These are phyloP conservation scores for Mormyrus lacerda DNA, from an alignment of 2,113 vertebrate genomes.

Conservation along the genomic window DNA sequence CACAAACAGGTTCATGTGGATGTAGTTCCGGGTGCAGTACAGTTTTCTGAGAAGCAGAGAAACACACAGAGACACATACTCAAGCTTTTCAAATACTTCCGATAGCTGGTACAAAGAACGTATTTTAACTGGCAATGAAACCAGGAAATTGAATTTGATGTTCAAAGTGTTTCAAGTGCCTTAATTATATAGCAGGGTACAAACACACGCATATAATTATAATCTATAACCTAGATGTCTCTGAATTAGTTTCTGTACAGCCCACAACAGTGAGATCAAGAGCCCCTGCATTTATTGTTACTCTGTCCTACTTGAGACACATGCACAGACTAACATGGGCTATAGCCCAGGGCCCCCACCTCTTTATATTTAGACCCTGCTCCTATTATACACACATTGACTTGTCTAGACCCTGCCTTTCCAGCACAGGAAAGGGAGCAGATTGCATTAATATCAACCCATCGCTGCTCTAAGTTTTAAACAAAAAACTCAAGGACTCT, in stretches of 20 bases:
- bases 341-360: background rate
- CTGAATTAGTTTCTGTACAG: background rate
- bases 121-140: background rate
- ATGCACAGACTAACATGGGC: background rate
- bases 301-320: background rate
- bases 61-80: background rate
- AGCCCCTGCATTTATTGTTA: background rate
- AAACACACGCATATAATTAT: background rate
- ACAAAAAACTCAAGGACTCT: background rate
- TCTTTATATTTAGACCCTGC: background rate
- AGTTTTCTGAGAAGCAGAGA: slow-evolving; percentile 70
- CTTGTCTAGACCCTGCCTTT: background rate
- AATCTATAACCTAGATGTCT: background rate
- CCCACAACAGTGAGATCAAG: background rate
- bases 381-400: background rate
- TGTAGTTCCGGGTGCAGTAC: slow-evolving; percentile 90
- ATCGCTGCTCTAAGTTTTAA: background rate
- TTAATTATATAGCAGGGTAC: background rate
- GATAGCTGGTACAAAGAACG: background rate
- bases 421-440: background rate
- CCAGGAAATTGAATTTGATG: background rate
- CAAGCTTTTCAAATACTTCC: background rate
- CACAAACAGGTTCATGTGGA: slow-evolving; percentile 88
- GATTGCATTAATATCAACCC: background rate
- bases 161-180: background rate